phyloP scores from a whole-genome alignment of 2,113 vertebrate species.

The Dipodomys spectabilis region DNA sequence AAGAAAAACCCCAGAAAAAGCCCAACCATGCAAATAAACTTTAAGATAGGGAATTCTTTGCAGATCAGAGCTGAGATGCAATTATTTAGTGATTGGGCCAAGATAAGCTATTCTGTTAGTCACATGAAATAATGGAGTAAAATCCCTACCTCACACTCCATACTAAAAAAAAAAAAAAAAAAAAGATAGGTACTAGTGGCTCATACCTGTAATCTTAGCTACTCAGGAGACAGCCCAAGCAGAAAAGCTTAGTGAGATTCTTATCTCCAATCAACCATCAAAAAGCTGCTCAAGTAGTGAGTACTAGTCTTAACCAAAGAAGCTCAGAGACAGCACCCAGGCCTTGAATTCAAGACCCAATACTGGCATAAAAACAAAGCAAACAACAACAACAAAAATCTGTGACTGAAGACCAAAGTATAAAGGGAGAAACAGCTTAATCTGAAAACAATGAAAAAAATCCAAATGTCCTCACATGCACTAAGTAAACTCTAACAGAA shows the following conservation, averaged over 20 bases:
- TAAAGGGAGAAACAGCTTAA: not conserved
- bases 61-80: not conserved
- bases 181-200: no score
- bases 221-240: no score
- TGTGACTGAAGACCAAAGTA: not conserved
- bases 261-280: no score
- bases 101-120: not conserved
- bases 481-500: not conserved
- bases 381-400: no score
- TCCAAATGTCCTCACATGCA: not conserved
- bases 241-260: no score
- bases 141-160: slow-evolving; percentile 21
- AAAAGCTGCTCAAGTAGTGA: no score
- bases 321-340: no score
- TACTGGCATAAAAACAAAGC: no score
- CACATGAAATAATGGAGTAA: not conserved
- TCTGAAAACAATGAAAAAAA: not conserved
- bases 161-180: not conserved
- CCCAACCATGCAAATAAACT: not conserved
- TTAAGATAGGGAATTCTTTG: not conserved
- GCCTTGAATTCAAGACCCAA: no score
- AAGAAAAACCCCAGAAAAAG: not conserved
- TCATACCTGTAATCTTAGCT: no score
- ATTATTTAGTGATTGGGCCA: not conserved
- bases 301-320: no score